Evolutionary conservation across 2,797 vertebrate genomes (phyloP).

Genomic region (Helarctos malayanus): DNA sequence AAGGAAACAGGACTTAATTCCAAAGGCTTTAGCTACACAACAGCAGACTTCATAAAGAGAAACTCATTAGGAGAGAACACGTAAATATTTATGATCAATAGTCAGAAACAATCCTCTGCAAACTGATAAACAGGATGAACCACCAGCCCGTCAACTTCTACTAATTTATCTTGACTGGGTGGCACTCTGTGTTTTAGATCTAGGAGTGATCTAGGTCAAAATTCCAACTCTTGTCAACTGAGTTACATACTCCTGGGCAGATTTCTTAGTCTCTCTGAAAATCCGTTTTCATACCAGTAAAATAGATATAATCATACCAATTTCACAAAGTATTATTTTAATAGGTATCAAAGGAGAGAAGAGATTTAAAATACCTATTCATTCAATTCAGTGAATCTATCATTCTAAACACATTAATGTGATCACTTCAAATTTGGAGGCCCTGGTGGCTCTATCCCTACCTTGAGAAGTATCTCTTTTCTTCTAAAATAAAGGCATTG

Average conservation of each 20-base stretch:
- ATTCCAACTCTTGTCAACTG: neutral
- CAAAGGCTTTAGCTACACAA: neutral
- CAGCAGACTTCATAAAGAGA: neutral
- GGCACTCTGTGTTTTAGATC: neutral
- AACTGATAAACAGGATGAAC: neutral
- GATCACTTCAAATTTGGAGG: neutral
- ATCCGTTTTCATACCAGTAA: conserved; percentile 13
- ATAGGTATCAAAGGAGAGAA: conserved; percentile 20
- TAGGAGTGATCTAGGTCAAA: neutral
- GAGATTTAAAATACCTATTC: neutral
- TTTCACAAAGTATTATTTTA: neutral
- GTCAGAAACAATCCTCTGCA: neutral
- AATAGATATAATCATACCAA: neutral
- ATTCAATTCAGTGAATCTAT: neutral
- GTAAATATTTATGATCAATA: neutral
- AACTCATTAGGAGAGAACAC: neutral
- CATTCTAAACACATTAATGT: neutral
- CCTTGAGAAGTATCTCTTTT: conserved; percentile 11
- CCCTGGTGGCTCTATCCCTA: neutral
- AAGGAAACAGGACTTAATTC: neutral
- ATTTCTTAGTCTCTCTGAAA: conserved; percentile 27
- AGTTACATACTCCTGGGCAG: neutral
- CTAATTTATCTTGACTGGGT: neutral
- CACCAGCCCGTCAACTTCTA: neutral
- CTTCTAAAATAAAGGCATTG: neutral